A percentile compares a stretch with the other conserved stretches of the same genome.
Evolutionary conservation across 2,888 invertebrate species (phyloP).

Genomic region (Rhagium mordax): DNA sequence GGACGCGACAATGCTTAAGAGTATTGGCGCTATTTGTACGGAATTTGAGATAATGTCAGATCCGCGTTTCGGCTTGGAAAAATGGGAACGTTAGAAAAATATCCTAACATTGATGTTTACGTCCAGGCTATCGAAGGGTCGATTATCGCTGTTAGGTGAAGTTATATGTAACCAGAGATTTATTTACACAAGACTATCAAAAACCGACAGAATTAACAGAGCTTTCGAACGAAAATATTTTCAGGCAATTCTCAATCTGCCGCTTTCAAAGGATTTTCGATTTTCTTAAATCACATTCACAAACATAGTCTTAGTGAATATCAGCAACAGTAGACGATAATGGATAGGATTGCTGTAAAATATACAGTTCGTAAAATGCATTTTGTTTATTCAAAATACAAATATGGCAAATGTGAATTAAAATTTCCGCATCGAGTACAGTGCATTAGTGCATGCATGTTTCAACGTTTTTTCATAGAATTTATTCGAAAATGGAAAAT

Average conservation of each 20-base stretch:
- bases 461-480: neutral
- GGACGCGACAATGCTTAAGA: neutral
- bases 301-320: neutral
- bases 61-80: neutral
- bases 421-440: neutral
- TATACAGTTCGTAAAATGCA: conserved; percentile 6
- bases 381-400: neutral
- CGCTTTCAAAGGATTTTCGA: neutral
- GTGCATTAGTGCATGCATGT: neutral
- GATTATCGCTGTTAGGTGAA: conserved; percentile 3
- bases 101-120: neutral
- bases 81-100: neutral
- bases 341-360: neutral
- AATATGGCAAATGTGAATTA: neutral
- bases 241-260: neutral
- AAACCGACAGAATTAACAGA: conserved; percentile 8
- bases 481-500: too few species aligned
- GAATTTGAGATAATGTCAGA: conserved; percentile 15
- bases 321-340: neutral
- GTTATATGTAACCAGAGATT: conserved; percentile 21
- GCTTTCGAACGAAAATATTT: conserved; percentile 8
- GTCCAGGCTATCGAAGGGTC: neutral
- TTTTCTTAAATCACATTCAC: neutral
- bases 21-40: neutral
- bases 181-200: conserved; percentile 11